Conservation (phyloP, 2,888 invertebrate species). For the Athalia rosae region DNA sequence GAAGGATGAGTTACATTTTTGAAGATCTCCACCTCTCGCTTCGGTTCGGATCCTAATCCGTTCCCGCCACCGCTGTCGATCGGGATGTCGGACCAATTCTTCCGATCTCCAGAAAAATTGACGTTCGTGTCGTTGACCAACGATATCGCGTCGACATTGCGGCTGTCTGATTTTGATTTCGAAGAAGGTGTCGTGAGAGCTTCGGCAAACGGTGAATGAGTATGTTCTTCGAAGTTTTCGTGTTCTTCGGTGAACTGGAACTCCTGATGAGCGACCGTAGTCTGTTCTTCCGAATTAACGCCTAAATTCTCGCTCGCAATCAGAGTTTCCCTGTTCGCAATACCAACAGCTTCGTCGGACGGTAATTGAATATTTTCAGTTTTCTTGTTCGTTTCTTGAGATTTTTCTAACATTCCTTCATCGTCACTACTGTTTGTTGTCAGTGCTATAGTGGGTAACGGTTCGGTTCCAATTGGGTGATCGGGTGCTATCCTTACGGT, state of each 20-base stretch:
- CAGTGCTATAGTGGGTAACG: conserved; percentile 16
- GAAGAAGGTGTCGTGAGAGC: conserved; percentile 45
- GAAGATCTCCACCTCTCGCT: conserved; percentile 62
- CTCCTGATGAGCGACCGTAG: conserved; percentile 43
- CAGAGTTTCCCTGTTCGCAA: not conserved
- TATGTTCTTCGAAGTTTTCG: conserved; percentile 45
- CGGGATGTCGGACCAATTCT: not conserved
- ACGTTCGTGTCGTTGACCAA: conserved; percentile 64
- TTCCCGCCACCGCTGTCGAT: conserved; percentile 5
- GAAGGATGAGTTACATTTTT: conserved; percentile 54
- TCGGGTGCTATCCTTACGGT: not conserved
- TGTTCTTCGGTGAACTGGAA: conserved; percentile 46
- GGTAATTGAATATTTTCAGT: not conserved
- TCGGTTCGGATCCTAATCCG: conserved; percentile 53
- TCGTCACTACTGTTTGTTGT: not conserved
- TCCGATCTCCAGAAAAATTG: conserved; percentile 52
- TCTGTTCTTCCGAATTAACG: not conserved
- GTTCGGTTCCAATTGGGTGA: not conserved
- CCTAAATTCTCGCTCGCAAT: not conserved
- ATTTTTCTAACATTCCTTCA: not conserved
- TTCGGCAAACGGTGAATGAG: conserved; percentile 33
- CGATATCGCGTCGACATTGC: conserved; percentile 53
- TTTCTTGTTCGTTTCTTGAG: not conserved
- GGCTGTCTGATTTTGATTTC: conserved; percentile 29
- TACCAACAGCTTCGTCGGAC: not conserved